Evolutionary conservation across 2,113 vertebrate species (phyloP).

Genomic region (Crocuta crocuta): DNA sequence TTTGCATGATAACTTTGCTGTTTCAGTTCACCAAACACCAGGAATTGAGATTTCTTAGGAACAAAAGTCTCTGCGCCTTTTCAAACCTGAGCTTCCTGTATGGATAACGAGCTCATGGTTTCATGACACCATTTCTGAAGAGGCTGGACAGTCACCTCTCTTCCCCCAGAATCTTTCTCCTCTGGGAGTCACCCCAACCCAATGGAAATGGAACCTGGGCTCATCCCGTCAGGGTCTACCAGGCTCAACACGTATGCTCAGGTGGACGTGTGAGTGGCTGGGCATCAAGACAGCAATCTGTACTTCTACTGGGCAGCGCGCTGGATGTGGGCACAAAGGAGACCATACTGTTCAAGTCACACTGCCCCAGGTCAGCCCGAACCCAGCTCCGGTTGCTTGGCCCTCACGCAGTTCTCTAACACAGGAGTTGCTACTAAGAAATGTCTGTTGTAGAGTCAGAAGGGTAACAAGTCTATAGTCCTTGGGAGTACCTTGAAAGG

Average conservation of each 20-base stretch:
- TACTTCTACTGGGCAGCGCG: not conserved
- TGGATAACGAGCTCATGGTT: fast-evolving
- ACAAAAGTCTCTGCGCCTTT: not conserved
- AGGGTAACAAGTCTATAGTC: not conserved
- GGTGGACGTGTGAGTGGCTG: not conserved
- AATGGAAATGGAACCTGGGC: not conserved
- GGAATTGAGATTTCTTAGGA: not conserved
- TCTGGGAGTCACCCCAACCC: not conserved
- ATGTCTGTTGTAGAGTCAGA: not conserved
- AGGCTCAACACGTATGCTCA: no score
- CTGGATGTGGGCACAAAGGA: not conserved
- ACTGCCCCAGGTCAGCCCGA: not conserved
- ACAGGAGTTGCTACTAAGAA: not conserved
- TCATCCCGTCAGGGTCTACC: fast-evolving
- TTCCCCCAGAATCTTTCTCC: not conserved
- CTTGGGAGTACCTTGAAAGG: slow-evolving; percentile 55
- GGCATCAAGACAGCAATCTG: not conserved
- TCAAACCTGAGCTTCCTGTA: not conserved
- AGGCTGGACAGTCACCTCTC: not conserved
- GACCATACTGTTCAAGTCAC: not conserved
- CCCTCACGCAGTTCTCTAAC: not conserved
- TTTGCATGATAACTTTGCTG: not conserved
- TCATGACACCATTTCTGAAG: not conserved
- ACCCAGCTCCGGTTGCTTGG: not conserved
- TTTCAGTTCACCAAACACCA: not conserved